Evolutionary conservation across 2,797 vertebrate species (phyloP), one percentile per base, ranked within the genome.

Genomic region (Crax fasciolata): DNA sequence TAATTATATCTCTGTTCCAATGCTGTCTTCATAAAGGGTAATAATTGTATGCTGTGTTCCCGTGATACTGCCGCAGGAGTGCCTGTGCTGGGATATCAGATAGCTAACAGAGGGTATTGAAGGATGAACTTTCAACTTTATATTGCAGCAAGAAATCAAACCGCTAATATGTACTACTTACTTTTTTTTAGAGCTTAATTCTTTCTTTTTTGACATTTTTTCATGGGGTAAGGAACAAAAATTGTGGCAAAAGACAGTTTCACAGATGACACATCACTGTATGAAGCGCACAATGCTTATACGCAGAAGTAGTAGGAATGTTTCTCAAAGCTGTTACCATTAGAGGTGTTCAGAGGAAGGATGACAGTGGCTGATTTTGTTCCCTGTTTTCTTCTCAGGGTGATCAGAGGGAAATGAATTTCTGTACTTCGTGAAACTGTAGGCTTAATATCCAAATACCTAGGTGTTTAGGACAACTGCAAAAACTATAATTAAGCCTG

Each of bases 1-100:
- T 93, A 84, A 91, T 96, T 92, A 39, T 63, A 65, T 84, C 62
- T 93, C 25, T 92, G 44, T 84, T 91, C 57, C 57, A 82, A 28
- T 30, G 23, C 57, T 87, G 38, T 71, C 57, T 71, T 90, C 52
- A 23, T 84, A 87, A 84, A 44, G 55, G 10, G 25, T 55, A 87
- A 63, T 89, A 84, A 74, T 61, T 84, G 32, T 48, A 41, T 73
- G 54, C 27, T 89, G 66, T 91, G n/a, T 65, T 95, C 32, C 32
- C 82, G 6, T 2, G 1, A 54, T 61, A 44, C 32, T 74, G 48
- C 84, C 62, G 61, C 57, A 68, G 28, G 41, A 6, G 0, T 71
- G 55, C n/a, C 58, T 70, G 55, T 32, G 32, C 62, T 82, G 59
- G 30, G 38, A 8, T 48, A 75, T 43, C 51, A 76, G 12, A 38